phyloP scores from a whole-genome alignment of 2,888 invertebrate genomes.

The Drosophila cracens region DNA sequence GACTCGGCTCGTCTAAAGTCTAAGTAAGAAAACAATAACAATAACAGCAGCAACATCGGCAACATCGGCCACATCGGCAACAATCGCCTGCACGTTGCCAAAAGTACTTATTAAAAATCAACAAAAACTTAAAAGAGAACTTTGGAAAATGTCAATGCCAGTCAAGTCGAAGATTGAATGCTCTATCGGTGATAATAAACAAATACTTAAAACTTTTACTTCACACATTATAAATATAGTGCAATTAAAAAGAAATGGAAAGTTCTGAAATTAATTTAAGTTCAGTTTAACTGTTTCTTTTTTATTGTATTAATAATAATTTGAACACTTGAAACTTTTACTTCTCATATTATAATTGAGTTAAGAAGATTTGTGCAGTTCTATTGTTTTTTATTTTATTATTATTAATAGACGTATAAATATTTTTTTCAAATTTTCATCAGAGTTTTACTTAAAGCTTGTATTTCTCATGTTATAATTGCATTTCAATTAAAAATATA shows the following conservation, averaged over 20 bases:
- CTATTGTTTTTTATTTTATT: too few species aligned
- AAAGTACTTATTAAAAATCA: conserved; percentile 55
- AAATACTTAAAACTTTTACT: background rate
- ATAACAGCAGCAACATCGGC: conserved; percentile 1
- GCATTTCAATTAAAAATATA: background rate
- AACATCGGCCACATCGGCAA: conserved; percentile 1
- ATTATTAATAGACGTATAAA: too few species aligned
- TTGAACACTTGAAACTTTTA: background rate
- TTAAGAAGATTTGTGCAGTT: too few species aligned
- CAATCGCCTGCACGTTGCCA: conserved; percentile 11
- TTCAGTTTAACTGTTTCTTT: background rate
- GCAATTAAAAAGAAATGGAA: background rate
- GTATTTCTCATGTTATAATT: background rate
- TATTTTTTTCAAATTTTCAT: too few species aligned
- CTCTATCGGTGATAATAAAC: conserved; percentile 4
- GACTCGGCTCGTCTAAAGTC: background rate
- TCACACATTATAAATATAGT: background rate
- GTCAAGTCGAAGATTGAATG: background rate
- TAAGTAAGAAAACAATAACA: conserved; percentile 9
- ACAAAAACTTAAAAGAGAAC: conserved; percentile 44
- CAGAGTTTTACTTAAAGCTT: background rate
- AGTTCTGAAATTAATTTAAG: background rate
- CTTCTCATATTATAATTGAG: too few species aligned
- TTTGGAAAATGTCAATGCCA: background rate
- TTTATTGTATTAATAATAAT: too few species aligned